Conservation (phyloP, 1,140 invertebrate species). For the Tetranychus urticae region DNA sequence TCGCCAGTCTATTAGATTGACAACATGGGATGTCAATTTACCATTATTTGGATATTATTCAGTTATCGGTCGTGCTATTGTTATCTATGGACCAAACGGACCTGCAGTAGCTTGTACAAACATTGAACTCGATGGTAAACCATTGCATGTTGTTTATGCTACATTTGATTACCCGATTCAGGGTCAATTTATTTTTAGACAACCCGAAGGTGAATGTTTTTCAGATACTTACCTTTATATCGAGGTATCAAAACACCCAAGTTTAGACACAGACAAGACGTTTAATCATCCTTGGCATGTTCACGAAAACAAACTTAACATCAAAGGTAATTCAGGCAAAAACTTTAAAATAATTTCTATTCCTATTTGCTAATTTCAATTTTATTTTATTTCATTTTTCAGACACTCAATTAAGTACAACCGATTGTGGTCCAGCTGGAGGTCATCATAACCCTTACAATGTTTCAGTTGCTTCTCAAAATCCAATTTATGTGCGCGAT, state of each 20-base stretch:
- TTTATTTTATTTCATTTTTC: background rate
- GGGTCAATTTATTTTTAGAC: constrained; percentile 55
- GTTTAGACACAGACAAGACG: constrained; percentile 27
- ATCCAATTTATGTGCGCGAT: constrained; percentile 10
- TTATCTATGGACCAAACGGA: constrained; percentile 33
- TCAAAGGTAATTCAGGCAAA: too few relatives aligned
- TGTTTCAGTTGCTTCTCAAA: constrained; percentile 21
- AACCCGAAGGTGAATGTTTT: constrained; percentile 45
- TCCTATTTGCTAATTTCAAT: background rate
- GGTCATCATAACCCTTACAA: constrained; percentile 52
- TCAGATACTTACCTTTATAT: constrained; percentile 42
- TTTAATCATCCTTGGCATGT: constrained; percentile 41
- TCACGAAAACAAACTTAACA: constrained; percentile 23
- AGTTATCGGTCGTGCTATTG: constrained; percentile 50
- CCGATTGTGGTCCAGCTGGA: constrained; percentile 49
- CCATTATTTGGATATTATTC: constrained; percentile 55
- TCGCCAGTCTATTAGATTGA: constrained; percentile 1
- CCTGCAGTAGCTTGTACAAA: constrained; percentile 27
- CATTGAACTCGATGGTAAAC: constrained; percentile 18
- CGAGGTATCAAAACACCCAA: constrained; percentile 15
- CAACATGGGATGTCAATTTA: constrained; percentile 22
- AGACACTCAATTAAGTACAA: constrained; percentile 43
- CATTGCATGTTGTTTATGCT: constrained; percentile 21
- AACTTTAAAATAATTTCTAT: background rate
- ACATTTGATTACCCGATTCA: constrained; percentile 54